phyloP scores from a whole-genome alignment of 2,888 invertebrate species.

The Ophraella communa region DNA sequence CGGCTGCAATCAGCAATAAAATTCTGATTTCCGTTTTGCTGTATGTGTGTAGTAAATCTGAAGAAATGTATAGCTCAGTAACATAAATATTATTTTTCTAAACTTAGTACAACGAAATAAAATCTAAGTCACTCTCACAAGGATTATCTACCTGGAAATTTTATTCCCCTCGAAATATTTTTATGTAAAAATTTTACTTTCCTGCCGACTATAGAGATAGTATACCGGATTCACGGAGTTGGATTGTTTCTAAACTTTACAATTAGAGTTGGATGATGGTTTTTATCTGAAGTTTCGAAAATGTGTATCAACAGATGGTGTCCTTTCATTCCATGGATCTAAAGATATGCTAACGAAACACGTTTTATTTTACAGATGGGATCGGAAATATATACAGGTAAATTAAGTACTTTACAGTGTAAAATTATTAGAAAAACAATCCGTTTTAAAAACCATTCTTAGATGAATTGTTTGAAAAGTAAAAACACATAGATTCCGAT shows the following conservation, averaged over 20 bases:
- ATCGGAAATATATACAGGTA: background rate
- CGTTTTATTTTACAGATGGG: conserved; percentile 1
- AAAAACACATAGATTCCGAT: conserved; percentile 4
- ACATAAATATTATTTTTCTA: background rate
- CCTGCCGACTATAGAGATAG: conserved; percentile 1
- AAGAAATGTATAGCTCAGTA: no score
- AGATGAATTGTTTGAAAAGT: background rate
- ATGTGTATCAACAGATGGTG: conserved; percentile 13
- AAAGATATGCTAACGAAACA: conserved; percentile 10
- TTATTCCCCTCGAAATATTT: background rate
- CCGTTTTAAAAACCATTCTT: background rate
- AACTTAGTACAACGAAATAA: background rate
- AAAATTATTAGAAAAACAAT: no score
- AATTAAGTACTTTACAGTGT: background rate
- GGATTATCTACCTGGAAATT: background rate
- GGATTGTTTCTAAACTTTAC: conserved; percentile 9
- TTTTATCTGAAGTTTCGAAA: conserved; percentile 7
- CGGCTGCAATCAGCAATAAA: conserved; percentile 22
- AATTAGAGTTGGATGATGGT: conserved; percentile 10
- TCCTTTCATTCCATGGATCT: background rate
- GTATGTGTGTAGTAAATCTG: background rate
- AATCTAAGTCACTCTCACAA: background rate
- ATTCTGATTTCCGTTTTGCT: conserved; percentile 19
- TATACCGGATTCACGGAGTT: conserved; percentile 2
- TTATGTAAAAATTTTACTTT: background rate